Conservation (phyloP, 2,797 vertebrate genomes). For the Cossypha niveicapilla region DNA sequence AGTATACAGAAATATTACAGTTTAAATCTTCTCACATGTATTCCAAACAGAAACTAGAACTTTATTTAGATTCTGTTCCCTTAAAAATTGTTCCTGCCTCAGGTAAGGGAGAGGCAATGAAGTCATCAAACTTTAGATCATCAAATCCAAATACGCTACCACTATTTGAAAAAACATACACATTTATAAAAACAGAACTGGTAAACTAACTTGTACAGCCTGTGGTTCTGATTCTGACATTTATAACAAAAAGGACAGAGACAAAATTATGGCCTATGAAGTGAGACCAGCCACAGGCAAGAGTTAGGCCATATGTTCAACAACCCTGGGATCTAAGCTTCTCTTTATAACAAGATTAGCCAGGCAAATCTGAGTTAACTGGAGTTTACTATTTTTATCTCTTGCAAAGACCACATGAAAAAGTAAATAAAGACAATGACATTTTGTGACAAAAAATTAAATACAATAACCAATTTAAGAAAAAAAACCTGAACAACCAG, state of each 20-base stretch:
- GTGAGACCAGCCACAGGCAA: neutral
- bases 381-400: constrained; percentile 18
- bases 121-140: neutral
- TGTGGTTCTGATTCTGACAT: neutral
- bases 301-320: neutral
- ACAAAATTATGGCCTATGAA: neutral
- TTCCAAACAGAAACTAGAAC: neutral
- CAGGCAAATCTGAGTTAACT: constrained; percentile 9
- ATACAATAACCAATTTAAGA: neutral
- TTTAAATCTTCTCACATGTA: neutral
- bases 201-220: neutral
- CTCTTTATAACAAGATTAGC: constrained; percentile 48
- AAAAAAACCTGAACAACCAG: neutral
- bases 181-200: constrained; percentile 5
- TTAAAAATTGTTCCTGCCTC: neutral
- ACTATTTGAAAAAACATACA: neutral
- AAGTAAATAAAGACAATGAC: neutral
- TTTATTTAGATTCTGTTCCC: neutral
- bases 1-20: neutral
- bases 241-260: neutral
- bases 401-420: neutral
- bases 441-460: constrained; percentile 4
- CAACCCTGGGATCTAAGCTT: neutral
- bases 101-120: neutral
- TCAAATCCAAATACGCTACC: neutral